phyloP scores from a whole-genome alignment of 2,113 vertebrate species.

The Mystacornis crossleyi region DNA sequence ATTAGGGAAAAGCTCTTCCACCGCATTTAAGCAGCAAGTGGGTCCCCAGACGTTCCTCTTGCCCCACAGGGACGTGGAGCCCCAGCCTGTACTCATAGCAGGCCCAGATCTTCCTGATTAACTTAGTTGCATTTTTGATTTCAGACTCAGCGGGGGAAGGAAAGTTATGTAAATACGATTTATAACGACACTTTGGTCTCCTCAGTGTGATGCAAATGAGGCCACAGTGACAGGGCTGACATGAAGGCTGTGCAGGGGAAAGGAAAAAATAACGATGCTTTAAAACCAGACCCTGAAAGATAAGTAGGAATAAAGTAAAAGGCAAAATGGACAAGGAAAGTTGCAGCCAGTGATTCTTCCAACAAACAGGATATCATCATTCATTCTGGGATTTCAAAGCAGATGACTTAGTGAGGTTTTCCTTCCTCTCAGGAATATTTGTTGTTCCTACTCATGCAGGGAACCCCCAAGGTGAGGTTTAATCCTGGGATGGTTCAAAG shows the following conservation, averaged over 20 bases:
- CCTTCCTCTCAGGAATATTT: not conserved
- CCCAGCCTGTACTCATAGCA: not conserved
- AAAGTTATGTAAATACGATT: not conserved
- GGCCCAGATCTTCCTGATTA: not conserved
- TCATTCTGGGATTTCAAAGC: not conserved
- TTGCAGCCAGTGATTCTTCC: rapidly evolving
- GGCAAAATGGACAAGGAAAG: not conserved
- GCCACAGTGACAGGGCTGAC: rapidly evolving
- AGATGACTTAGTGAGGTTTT: not conserved
- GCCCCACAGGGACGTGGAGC: not conserved
- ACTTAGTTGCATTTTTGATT: not conserved
- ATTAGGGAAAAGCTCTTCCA: not conserved
- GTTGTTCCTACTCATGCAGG: not conserved
- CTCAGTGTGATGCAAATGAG: not conserved
- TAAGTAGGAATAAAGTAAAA: not conserved
- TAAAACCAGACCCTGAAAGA: not conserved
- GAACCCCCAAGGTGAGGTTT: not conserved
- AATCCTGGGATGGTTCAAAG: not conserved
- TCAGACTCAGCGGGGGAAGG: not conserved
- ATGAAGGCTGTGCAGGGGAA: rapidly evolving
- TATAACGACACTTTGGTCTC: rapidly evolving
- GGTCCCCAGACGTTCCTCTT: not conserved
- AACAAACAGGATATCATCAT: not conserved
- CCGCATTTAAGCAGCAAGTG: not conserved
- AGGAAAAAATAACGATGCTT: rapidly evolving